Base-by-base conservation (phyloP, 2,113 vertebrate species). In the Zootoca vivipara region DNA sequence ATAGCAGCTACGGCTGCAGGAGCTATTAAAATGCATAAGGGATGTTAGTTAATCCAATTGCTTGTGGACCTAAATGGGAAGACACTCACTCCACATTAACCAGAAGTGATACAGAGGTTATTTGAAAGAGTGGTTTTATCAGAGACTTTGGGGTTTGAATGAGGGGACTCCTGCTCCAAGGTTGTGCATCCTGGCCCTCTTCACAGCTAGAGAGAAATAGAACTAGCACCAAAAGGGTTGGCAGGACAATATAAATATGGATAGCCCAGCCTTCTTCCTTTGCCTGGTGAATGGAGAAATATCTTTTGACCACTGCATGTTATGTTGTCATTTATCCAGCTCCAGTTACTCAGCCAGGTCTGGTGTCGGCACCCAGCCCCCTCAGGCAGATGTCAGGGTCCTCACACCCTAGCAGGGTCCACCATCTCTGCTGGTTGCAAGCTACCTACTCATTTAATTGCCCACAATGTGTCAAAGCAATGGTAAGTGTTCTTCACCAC, bases 11-110 rank as follows among this genome's bases (percentile, higher is more conserved):
- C 28, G 85, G 70, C 87, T 87, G 69, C 69, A 77, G 52, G 78
- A 82, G 40, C 74, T 81, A 85, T 70, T 91, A 69, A 74, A 92
- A 90, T 65, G 80, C 73, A 87, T 73, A 87, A 86, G 91, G 42
- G 16, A 89, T 87, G 42, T 70, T 91, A 87, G 38, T 70, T 92
- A 90, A 92, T 78, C 8, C 72, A 79, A 1, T 70, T 90, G 89
- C 82, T 92, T 93, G 78, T 82, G 89, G 80, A 73, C 73, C 83
- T 69, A 87, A 87, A 78, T 13, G 24, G 75, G 38, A 67, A 58
- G 33, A n/a, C 13, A 28, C 75, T 18, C 72, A 35, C 13, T 35
- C 46, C 42, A 78, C 24, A 28, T 78, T 42, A 46, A 78, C 8
- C 40, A 75, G 35, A 46, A 78, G 9, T 46, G 42, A 78, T 52